A percentile compares a stretch with the other conserved stretches of the same genome.
phyloP scores from a whole-genome alignment of 2,888 invertebrate genomes.

The Nasonia oneida region DNA sequence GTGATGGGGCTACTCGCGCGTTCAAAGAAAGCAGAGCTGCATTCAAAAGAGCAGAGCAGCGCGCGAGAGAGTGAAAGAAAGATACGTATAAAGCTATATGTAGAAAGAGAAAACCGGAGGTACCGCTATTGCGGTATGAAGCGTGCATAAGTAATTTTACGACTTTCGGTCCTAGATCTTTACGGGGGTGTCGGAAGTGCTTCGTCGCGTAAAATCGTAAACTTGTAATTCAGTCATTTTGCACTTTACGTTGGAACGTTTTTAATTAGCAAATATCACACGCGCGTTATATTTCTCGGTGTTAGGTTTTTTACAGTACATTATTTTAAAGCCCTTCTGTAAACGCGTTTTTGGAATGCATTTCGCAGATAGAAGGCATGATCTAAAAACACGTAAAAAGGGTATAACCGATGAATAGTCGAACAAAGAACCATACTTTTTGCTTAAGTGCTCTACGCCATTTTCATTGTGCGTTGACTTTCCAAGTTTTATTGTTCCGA shows the following conservation, averaged over 20 bases:
- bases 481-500: not conserved
- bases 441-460: not conserved
- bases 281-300: too few relatives aligned
- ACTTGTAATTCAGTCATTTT: not conserved
- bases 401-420: not conserved
- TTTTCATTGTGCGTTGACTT: not conserved
- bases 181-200: not conserved
- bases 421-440: not conserved
- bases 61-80: not conserved
- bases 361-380: too few relatives aligned
- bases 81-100: not conserved
- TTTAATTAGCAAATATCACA: too few relatives aligned
- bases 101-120: not conserved
- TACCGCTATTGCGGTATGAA: not conserved
- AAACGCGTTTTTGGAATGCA: too few relatives aligned
- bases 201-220: constrained; percentile 10
- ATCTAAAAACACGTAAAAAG: not conserved
- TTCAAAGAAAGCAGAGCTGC: not conserved
- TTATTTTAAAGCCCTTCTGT: too few relatives aligned
- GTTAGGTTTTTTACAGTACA: too few relatives aligned
- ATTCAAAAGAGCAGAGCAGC: not conserved
- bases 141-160: constrained; percentile 23
- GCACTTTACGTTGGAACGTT: not conserved
- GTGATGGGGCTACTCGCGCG: not conserved
- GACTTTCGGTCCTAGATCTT: not conserved